Conservation (phyloP, 2,113 vertebrate genomes). For the Emberiza fucata region DNA sequence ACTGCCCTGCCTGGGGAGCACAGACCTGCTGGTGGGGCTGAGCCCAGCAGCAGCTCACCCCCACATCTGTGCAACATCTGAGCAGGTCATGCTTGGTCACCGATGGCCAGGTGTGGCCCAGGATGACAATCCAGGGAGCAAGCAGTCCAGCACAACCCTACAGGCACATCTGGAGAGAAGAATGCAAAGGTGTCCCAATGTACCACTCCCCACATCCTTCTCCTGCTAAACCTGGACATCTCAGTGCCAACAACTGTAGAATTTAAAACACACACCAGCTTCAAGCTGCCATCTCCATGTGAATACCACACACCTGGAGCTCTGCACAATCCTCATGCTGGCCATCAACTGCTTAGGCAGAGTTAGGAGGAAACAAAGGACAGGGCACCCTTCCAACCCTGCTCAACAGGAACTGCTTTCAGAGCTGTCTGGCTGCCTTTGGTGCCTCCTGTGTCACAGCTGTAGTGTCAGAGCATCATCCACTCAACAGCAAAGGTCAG, state of each 20-base stretch:
- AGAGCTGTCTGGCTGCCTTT: neutral
- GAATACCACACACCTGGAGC: neutral
- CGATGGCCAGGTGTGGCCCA: accelerated
- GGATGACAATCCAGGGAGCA: neutral
- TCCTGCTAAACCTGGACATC: neutral
- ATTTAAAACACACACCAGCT: neutral
- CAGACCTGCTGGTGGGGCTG: neutral
- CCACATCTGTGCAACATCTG: neutral
- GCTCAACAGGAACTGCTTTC: neutral
- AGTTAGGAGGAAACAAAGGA: neutral
- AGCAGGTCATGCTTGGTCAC: neutral
- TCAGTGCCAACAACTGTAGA: neutral
- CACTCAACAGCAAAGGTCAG: neutral
- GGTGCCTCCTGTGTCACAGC: neutral
- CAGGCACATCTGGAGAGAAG: neutral
- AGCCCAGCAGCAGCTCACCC: neutral
- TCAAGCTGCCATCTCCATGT: neutral
- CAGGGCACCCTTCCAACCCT: neutral
- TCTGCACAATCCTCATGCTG: neutral
- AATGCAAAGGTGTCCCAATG: neutral
- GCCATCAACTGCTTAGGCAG: neutral
- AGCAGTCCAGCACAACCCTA: neutral
- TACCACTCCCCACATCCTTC: neutral
- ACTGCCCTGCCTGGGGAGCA: neutral
- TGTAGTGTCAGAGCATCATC: neutral